A percentile compares a stretch with the other conserved stretches of the same genome.
Evolutionary conservation across 2,797 vertebrate species (phyloP).

Genomic region (Squalus acanthias): DNA sequence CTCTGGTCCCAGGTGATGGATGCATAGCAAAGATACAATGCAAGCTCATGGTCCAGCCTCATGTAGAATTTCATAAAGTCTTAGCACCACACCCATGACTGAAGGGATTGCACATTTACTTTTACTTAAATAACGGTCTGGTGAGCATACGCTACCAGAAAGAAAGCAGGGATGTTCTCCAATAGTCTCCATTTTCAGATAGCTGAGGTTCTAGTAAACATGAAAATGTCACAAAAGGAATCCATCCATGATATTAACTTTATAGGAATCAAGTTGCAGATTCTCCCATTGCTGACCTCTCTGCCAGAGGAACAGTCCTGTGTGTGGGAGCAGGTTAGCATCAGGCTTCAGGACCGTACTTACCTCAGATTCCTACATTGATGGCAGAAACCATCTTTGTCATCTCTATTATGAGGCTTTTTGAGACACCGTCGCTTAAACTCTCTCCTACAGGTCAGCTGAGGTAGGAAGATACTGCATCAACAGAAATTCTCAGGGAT

Average conservation of each 20-base stretch:
- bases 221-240: not conserved
- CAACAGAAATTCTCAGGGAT: conserved; percentile 2
- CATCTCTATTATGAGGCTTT: not conserved
- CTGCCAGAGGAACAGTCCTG: not conserved
- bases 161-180: not conserved
- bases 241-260: not conserved
- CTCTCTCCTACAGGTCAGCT: not conserved
- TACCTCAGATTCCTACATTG: not conserved
- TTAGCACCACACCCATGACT: not conserved
- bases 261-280: not conserved
- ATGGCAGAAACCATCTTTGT: not conserved
- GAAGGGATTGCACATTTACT: not conserved
- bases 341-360: not conserved
- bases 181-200: not conserved
- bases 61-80: not conserved
- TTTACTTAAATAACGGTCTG: not conserved
- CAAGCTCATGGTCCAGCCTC: not conserved
- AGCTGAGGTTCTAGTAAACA: not conserved
- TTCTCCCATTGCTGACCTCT: not conserved
- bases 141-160: not conserved
- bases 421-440: not conserved
- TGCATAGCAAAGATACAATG: not conserved
- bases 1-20: not conserved
- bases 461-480: not conserved
- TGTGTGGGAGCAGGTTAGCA: not conserved